phyloP scores from a whole-genome alignment of 2,888 invertebrate species.

The Lamellibrachia satsuma region DNA sequence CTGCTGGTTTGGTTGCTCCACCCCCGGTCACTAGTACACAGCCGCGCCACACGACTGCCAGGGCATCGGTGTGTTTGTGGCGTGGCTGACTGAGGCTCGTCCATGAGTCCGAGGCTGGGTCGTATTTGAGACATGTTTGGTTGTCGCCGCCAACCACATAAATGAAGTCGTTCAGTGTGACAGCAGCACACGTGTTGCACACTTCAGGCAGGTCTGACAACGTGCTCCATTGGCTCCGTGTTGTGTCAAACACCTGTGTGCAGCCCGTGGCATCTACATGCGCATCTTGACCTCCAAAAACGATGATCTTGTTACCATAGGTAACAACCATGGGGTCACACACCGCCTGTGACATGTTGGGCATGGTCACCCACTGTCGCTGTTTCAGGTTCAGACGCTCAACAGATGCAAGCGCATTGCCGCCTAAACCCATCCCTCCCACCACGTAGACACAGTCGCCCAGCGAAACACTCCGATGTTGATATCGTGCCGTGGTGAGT shows the following conservation, averaged over 20 bases:
- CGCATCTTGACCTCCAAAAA: slow-evolving; percentile 35
- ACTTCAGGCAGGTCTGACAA: slow-evolving; percentile 35
- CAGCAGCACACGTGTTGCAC: slow-evolving; percentile 33
- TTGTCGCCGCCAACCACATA: slow-evolving; percentile 37
- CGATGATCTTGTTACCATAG: slow-evolving; percentile 31
- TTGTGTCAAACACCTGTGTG: slow-evolving; percentile 31
- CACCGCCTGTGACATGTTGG: slow-evolving; percentile 30
- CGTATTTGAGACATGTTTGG: slow-evolving; percentile 31
- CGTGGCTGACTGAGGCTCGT: slow-evolving; percentile 27
- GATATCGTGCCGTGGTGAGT: slow-evolving; percentile 32
- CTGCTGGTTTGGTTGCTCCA: not conserved
- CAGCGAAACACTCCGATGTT: too few species aligned
- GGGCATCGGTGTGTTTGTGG: slow-evolving; percentile 37
- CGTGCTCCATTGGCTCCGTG: slow-evolving; percentile 33
- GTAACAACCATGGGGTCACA: slow-evolving; percentile 34
- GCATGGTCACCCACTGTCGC: slow-evolving; percentile 25
- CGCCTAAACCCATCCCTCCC: slow-evolving; percentile 30
- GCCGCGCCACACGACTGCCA: slow-evolving; percentile 36
- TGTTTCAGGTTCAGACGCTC: too few species aligned
- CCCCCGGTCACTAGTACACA: slow-evolving; percentile 35
- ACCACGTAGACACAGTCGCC: too few species aligned
- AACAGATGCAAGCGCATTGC: too few species aligned
- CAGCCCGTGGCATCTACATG: slow-evolving; percentile 27
- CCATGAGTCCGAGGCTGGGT: slow-evolving; percentile 35
- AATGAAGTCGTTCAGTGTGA: slow-evolving; percentile 33